Percentiles rank a stretch among this genome's conserved stretches.
Evolutionary conservation across 1,140 invertebrate species (phyloP).

Genomic region (Drosophila takahashii): DNA sequence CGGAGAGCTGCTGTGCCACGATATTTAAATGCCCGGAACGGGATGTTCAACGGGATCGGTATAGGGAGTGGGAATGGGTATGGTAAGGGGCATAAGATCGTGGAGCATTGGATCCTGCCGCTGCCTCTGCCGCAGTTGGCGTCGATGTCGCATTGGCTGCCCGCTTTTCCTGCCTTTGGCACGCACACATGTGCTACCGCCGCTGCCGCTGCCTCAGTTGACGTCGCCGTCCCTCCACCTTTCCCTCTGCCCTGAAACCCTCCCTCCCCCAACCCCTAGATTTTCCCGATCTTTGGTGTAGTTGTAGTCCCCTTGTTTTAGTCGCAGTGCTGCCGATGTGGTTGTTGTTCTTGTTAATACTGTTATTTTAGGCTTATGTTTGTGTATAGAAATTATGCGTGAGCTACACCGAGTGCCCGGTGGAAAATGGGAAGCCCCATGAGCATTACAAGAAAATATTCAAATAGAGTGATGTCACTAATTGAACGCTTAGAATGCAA

Average conservation of each 20-base stretch:
- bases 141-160: constrained; percentile 12
- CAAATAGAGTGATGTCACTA: background rate
- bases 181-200: constrained; percentile 68
- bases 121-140: constrained; percentile 15
- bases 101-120: constrained; percentile 62
- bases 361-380: constrained; percentile 57
- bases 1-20: constrained; percentile 59
- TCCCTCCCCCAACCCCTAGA: background rate
- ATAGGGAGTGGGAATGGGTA: constrained; percentile 30
- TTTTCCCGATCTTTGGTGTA: constrained; percentile 28
- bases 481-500: no score
- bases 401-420: constrained; percentile 42
- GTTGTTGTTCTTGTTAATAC: constrained; percentile 54
- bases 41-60: constrained; percentile 17
- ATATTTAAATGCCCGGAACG: constrained; percentile 77
- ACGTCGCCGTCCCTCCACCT: constrained; percentile 3
- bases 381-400: constrained; percentile 68
- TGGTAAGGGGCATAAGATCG: background rate
- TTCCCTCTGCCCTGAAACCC: constrained; percentile 5
- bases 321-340: constrained; percentile 13
- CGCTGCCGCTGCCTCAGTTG: constrained; percentile 23
- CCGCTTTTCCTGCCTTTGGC: constrained; percentile 57
- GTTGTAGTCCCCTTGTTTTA: constrained; percentile 40
- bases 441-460: constrained; percentile 8
- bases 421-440: constrained; percentile 27